phyloP scores from a whole-genome alignment of 92 coral and sea anemone genomes.

The Palythoa heliodiscus region DNA sequence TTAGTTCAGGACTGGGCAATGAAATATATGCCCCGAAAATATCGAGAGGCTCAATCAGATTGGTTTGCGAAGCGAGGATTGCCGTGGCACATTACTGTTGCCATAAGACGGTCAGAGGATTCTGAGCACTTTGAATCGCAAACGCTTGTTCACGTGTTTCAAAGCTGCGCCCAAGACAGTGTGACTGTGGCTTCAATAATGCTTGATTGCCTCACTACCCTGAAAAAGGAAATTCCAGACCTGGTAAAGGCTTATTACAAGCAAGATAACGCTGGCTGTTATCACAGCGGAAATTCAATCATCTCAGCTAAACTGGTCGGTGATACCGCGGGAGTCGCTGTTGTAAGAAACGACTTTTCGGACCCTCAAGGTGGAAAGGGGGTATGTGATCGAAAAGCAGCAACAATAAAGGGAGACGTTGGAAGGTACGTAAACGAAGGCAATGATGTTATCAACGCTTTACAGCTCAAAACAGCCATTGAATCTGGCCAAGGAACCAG shows the following conservation, averaged over 20 bases:
- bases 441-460: too few relatives aligned
- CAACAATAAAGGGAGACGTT: conserved; percentile 45
- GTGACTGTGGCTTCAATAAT: conserved; percentile 50
- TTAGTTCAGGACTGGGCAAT: too few relatives aligned
- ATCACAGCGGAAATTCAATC: conserved; percentile 52
- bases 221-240: conserved; percentile 50
- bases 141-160: conserved; percentile 60
- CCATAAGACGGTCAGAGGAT: too few relatives aligned
- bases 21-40: too few relatives aligned
- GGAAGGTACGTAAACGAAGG: conserved; percentile 54
- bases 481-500: conserved; percentile 51
- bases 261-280: too few relatives aligned
- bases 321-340: conserved; percentile 47
- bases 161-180: conserved; percentile 61
- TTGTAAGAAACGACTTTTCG: conserved; percentile 53
- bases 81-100: too few relatives aligned
- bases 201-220: conserved; percentile 35
- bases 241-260: conserved; percentile 47
- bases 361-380: too few relatives aligned
- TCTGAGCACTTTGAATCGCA: too few relatives aligned
- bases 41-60: too few relatives aligned
- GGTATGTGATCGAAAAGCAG: conserved; percentile 48
- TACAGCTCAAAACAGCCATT: too few relatives aligned
- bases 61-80: too few relatives aligned
- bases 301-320: conserved; percentile 50